Conservation (phyloP, 2,888 invertebrate genomes). For the Chloroclystis v-ata region DNA sequence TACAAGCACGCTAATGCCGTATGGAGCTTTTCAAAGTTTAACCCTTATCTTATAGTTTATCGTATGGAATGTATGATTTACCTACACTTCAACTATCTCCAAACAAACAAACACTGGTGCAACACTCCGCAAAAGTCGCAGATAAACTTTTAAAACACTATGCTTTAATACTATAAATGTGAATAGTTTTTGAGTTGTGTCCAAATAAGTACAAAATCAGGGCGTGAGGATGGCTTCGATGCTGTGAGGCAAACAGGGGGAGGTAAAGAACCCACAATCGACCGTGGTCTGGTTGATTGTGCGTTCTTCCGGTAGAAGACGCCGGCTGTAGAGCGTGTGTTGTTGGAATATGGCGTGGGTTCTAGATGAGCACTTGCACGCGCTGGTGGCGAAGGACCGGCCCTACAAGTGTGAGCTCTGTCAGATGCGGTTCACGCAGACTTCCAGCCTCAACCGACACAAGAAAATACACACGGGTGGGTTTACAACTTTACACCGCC, state of each 20-base stretch:
- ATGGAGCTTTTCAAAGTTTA: constrained; percentile 43
- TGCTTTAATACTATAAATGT: constrained; percentile 57
- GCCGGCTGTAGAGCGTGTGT: constrained; percentile 42
- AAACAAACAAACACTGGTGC: constrained; percentile 55
- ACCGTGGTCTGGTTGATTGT: constrained; percentile 42
- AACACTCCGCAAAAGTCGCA: constrained; percentile 43
- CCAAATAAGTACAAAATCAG: constrained; percentile 55
- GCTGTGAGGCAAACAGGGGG: constrained; percentile 74
- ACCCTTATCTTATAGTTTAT: constrained; percentile 39
- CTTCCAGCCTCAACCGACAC: constrained; percentile 84
- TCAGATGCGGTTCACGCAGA: constrained; percentile 84
- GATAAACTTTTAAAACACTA: constrained; percentile 27
- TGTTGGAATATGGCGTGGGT: constrained; percentile 64
- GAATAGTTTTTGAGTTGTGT: constrained; percentile 78
- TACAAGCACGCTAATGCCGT: constrained; percentile 42
- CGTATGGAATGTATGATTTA: constrained; percentile 34
- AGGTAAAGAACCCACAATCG: constrained; percentile 63
- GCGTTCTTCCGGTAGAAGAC: constrained; percentile 44
- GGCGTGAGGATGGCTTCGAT: constrained; percentile 69
- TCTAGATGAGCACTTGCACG: constrained; percentile 77
- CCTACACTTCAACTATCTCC: constrained; percentile 29
- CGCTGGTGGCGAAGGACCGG: constrained; percentile 76
- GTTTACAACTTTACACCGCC: constrained; percentile 54
- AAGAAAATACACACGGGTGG: constrained; percentile 83
- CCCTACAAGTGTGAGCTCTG: constrained; percentile 83